Base-by-base conservation (phyloP, 2,888 invertebrate species). In the Metopia argyrocephala region DNA sequence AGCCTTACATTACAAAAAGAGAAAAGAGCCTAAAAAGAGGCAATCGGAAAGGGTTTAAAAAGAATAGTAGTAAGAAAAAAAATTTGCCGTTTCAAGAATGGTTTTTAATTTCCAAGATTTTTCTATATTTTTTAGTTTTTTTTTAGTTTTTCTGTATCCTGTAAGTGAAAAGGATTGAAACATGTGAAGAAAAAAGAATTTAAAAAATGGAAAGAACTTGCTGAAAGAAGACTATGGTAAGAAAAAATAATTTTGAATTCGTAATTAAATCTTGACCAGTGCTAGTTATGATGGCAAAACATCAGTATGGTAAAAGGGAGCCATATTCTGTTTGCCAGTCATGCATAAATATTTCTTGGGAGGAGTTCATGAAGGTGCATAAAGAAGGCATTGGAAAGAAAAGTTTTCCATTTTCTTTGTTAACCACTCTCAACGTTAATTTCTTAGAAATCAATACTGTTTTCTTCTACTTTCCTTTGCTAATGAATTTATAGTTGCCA, bases 181-280 rank as follows among this genome's bases (percentile, higher is more conserved):
- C 7, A 61, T 75, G 21, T 61, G 69, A 48, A 27, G 28, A 5
- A 46, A 6, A 27, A 38, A 21, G 48, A 18, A 23, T 31, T 46
- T 38, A 65, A 2, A 38, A 21, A 50, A 23, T 15, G 20, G 23
- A 59, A 28, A n/a, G 18, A 27, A 50, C n/a, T n/a, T n/a, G n/a
- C n/a, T 25, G 31, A 12, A 25, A 31, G 57, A 48, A 64, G 7
- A 46, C 18, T 20, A 7, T 2, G 27, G 23, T 50, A 48, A 5
- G 15, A 45, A 54, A 66, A 25, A 73, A 57, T 50, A 59, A 70
- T 65, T 57, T 46, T 46, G 68, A 70, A 70, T 62, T 38, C 75
- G 81, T 81, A 81, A 81, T 81, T 81, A 81, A 81, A 81, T 81
- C 81, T 81, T 81, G 81, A 78, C 81, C 81, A 81, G 56, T 78